Evolutionary conservation across 2,113 vertebrate species (phyloP).

Genomic region (Phyllostomus discolor): DNA sequence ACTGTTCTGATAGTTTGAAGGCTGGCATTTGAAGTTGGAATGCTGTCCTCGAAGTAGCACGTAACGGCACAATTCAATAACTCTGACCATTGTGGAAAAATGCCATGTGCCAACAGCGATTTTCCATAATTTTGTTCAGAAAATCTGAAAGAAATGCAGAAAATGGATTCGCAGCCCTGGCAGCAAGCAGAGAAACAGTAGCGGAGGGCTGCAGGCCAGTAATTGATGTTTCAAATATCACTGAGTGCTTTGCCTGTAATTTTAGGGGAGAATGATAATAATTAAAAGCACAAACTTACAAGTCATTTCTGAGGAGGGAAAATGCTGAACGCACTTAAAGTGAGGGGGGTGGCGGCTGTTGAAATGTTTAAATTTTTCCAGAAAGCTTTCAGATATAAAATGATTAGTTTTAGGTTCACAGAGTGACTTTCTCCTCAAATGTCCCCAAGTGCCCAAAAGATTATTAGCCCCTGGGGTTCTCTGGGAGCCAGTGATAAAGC

Average conservation of each 20-base stretch:
- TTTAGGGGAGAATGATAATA: slow-evolving; percentile 85
- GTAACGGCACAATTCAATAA: slow-evolving; percentile 82
- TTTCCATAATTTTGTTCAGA: slow-evolving; percentile 85
- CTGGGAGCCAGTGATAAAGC: background rate
- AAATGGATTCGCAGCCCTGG: slow-evolving; percentile 85
- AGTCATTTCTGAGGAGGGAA: slow-evolving; percentile 76
- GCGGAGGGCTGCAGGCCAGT: slow-evolving; percentile 84
- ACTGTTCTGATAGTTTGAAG: slow-evolving; percentile 76
- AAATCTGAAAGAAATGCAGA: slow-evolving; percentile 84
- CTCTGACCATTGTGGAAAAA: slow-evolving; percentile 85
- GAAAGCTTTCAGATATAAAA: slow-evolving; percentile 75
- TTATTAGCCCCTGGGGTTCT: background rate
- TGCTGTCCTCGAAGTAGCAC: slow-evolving; percentile 76
- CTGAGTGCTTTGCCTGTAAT: slow-evolving; percentile 82
- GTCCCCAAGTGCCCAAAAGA: background rate
- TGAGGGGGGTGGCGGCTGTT: slow-evolving; percentile 66
- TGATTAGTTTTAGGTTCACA: slow-evolving; percentile 59
- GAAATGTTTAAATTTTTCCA: slow-evolving; percentile 81
- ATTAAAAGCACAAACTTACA: slow-evolving; percentile 85
- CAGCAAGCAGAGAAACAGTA: slow-evolving; percentile 81
- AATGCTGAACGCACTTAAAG: slow-evolving; percentile 75
- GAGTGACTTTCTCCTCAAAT: slow-evolving; percentile 16
- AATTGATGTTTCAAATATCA: slow-evolving; percentile 86
- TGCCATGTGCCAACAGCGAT: slow-evolving; percentile 85
- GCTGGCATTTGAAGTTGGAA: slow-evolving; percentile 80